Conservation (phyloP, 2,888 invertebrate genomes). For the Drosophila prostipennis region DNA sequence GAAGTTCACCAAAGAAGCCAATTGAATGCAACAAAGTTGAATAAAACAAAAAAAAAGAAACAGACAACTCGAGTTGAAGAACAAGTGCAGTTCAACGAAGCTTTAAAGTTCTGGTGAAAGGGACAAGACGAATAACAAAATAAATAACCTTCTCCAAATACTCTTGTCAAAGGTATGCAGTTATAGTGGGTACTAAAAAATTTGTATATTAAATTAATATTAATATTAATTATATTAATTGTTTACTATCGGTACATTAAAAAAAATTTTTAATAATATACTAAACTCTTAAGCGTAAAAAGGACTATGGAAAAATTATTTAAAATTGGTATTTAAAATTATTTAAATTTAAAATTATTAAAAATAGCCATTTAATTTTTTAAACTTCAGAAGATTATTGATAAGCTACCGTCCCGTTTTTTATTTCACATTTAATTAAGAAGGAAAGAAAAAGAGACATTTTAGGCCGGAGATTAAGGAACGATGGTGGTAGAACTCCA, state of each 20-base stretch:
- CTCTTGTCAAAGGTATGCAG: not conserved
- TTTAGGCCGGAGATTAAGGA: not conserved
- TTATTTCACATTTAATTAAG: not conserved
- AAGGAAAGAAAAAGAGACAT: not conserved
- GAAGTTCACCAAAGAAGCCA: constrained; percentile 74
- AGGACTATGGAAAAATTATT: too few species aligned
- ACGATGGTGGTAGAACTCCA: constrained; percentile 9
- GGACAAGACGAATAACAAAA: constrained; percentile 17
- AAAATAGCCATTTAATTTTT: too few species aligned
- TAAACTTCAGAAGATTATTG: not conserved
- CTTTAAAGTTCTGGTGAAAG: constrained; percentile 55
- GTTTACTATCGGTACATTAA: too few species aligned
- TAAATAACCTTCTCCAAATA: not conserved
- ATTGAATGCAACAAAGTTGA: constrained; percentile 66
- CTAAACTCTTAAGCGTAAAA: too few species aligned
- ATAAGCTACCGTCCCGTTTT: not conserved
- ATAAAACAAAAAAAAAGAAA: constrained; percentile 14
- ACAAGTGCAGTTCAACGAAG: constrained; percentile 47
- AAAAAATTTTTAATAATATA: too few species aligned
- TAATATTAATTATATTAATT: too few species aligned
- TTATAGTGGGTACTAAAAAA: too few species aligned
- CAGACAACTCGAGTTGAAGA: constrained; percentile 23
- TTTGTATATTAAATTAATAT: too few species aligned
- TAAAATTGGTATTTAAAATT: too few species aligned
- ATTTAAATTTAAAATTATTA: too few species aligned